Percentiles rank a stretch among this genome's conserved stretches.
These are phyloP conservation scores for Dunckerocampus dactyliophorus DNA, from an alignment of 2,113 vertebrate species.

Conservation along the genomic window DNA sequence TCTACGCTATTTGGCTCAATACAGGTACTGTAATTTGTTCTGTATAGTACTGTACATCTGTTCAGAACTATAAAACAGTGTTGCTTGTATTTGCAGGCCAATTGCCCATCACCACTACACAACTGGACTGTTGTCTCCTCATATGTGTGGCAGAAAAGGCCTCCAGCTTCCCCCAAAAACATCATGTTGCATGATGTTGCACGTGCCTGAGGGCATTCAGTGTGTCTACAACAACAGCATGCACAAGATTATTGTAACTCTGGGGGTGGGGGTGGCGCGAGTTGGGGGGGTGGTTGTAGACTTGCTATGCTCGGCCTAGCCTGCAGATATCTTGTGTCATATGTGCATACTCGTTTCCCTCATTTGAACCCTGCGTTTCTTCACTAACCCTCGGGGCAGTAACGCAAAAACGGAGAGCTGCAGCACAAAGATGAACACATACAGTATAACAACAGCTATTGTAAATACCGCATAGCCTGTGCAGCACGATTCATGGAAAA, in stretches of 20 bases:
- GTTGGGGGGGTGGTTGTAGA: constrained; percentile 33
- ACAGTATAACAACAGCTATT: not conserved
- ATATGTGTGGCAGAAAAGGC: constrained; percentile 20
- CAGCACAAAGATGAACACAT: constrained; percentile 13
- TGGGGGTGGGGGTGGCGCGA: constrained; percentile 35
- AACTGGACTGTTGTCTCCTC: constrained; percentile 36
- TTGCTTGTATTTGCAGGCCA: not conserved
- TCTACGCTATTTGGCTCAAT: no score
- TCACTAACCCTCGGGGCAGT: constrained; percentile 19
- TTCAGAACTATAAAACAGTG: constrained; percentile 8
- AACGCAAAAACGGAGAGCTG: not conserved
- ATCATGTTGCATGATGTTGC: constrained; percentile 17
- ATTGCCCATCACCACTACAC: not conserved
- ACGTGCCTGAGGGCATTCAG: constrained; percentile 25
- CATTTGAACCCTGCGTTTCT: constrained; percentile 33
- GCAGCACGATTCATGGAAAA: not conserved
- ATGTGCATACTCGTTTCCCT: constrained; percentile 37
- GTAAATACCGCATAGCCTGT: not conserved
- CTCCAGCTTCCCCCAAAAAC: constrained; percentile 30
- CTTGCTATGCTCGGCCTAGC: constrained; percentile 30
- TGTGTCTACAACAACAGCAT: constrained; percentile 13
- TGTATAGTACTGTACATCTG: not conserved
- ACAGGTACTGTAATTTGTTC: no score
- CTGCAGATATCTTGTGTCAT: constrained; percentile 46
- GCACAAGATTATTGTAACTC: constrained; percentile 26